phyloP scores from a whole-genome alignment of 2,113 vertebrate genomes.

The Hippoglossus stenolepis region DNA sequence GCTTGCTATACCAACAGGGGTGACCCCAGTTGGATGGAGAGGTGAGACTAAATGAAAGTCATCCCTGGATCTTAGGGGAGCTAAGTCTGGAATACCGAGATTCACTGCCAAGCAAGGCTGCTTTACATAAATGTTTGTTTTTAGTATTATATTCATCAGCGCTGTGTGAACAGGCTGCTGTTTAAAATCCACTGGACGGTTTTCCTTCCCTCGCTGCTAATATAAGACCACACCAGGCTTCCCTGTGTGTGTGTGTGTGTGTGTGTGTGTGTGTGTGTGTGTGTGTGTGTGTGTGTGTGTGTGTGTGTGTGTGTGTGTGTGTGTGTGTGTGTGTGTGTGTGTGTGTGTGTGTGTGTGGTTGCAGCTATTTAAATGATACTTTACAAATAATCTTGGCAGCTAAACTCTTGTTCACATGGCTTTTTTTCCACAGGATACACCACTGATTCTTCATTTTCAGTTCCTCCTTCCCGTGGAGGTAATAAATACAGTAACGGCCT shows the following conservation, averaged over 20 bases:
- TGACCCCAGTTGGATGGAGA: constrained; percentile 79
- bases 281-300: no score
- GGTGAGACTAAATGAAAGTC: constrained; percentile 80
- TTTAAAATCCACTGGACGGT: constrained; percentile 24
- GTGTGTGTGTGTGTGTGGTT: no score
- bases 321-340: no score
- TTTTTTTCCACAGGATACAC: not conserved
- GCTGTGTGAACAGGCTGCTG: constrained; percentile 34
- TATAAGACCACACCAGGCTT: not conserved
- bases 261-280: not conserved
- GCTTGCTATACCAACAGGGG: constrained; percentile 83
- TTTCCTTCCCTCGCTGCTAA: not conserved
- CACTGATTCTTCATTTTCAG: constrained; percentile 17
- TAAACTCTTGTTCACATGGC: no score
- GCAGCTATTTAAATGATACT: no score
- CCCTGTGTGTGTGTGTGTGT: not conserved
- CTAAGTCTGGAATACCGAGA: constrained; percentile 66
- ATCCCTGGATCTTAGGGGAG: constrained; percentile 71
- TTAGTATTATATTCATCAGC: constrained; percentile 47
- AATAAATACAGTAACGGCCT: constrained; percentile 85
- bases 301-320: no score
- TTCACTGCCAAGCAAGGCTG: constrained; percentile 38
- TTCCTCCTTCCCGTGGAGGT: constrained; percentile 79
- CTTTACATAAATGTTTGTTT: constrained; percentile 63
- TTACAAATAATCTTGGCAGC: no score